phyloP scores from a whole-genome alignment of 2,113 vertebrate genomes.

The Peucedramus taeniatus region DNA sequence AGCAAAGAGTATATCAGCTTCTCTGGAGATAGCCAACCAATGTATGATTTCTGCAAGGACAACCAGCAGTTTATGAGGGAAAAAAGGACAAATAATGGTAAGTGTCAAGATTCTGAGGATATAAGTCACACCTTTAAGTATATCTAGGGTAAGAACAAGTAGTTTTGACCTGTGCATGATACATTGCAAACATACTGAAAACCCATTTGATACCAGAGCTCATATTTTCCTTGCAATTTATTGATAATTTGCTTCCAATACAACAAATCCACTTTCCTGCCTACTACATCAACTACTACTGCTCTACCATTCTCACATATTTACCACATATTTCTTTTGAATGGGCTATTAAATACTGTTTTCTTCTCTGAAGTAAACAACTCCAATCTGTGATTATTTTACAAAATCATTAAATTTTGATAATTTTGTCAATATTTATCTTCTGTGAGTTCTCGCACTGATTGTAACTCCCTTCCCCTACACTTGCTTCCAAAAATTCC shows the following conservation, averaged over 20 bases:
- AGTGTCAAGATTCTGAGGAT: not conserved
- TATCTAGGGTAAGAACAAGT: not conserved
- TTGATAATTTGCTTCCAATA: not conserved
- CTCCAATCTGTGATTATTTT: not conserved
- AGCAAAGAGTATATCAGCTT: not conserved
- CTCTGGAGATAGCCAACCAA: not conserved
- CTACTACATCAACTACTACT: not conserved
- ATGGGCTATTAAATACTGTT: not conserved
- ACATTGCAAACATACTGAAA: not conserved
- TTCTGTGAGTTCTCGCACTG: not conserved
- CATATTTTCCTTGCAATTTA: constrained; percentile 22
- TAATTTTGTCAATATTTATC: not conserved
- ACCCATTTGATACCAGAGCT: not conserved
- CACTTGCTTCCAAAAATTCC: not conserved
- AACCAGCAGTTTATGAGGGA: not conserved
- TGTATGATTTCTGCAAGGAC: not conserved
- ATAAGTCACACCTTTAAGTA: not conserved
- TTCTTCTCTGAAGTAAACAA: not conserved
- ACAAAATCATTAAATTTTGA: not conserved
- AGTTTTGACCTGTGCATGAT: not conserved
- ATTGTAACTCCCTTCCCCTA: not conserved
- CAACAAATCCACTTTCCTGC: not conserved
- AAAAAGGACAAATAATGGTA: not conserved
- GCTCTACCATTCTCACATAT: accelerated
- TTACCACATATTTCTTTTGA: not conserved